Evolutionary conservation across 2,797 vertebrate species (phyloP), one percentile per base, ranked within the genome.

Genomic region (Malacoctenus gilli): DNA sequence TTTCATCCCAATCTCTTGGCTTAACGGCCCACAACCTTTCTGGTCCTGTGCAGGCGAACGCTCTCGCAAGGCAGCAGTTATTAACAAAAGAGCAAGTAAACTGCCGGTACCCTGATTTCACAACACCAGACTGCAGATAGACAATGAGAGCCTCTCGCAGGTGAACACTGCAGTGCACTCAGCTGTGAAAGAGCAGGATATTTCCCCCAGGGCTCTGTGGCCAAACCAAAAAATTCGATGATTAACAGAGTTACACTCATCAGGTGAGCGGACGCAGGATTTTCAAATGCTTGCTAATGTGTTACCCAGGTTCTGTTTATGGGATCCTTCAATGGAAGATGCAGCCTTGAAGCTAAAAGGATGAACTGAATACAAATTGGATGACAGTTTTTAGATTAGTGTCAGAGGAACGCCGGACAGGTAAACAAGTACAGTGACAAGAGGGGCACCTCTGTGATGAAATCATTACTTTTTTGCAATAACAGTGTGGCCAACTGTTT

Each of bases 211-310:
- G 32, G 22, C n/a, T n/a, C 15, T 5, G 12, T 41, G 10, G 23
- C 14, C 28, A 44, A 4, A 23, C 13, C 14, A 19, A 16, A 41
- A 42, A 32, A 6, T 3, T 18, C 14, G 30, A n/a, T 4, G 2
- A 12, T 10, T 12, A 28, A 5, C 6, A 32, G 4, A 13, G n/a
- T n/a, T 25, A 11, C 6, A 41, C 21, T 15, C 0, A 1, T 47
- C 36, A 39, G 3, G 2, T 28, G 30, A 16, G 2, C 7, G 1
- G 5, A 25, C 21, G 30, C 32, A 53, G 18, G 5, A 20, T 9
- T 38, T n/a, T 5, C 1, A 41, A 44, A 52, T 61, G 8, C 19
- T n/a, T 55, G 7, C 40, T 21, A 8, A 35, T 44, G 22, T 41
- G 40, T n/a, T n/a, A n/a, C n/a, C n/a, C n/a, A n/a, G n/a, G n/a